Conservation (phyloP, 2,888 invertebrate genomes). For the Quadriops clusia region DNA sequence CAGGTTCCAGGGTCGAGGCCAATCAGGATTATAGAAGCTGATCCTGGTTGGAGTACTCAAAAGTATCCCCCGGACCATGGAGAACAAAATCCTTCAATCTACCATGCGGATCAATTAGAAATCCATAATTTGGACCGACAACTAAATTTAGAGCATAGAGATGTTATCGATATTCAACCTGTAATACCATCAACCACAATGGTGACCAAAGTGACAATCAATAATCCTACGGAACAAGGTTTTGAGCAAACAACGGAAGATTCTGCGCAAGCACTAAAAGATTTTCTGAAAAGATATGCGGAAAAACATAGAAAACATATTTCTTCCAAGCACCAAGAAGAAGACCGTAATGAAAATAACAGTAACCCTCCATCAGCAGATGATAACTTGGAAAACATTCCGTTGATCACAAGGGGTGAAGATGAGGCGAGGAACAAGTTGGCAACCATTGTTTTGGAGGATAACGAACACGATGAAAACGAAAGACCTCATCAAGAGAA, state of each 20-base stretch:
- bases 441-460: not conserved
- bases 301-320: conserved; percentile 35
- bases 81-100: conserved; percentile 22
- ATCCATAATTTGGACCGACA: too few species aligned
- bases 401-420: conserved; percentile 10
- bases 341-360: conserved; percentile 5
- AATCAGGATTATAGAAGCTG: conserved; percentile 46
- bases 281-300: conserved; percentile 48
- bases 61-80: too few species aligned
- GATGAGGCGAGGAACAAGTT: conserved; percentile 3
- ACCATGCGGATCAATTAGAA: too few species aligned
- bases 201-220: too few species aligned
- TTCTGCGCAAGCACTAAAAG: too few species aligned
- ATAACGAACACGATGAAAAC: conserved; percentile 8
- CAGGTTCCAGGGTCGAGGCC: conserved; percentile 45
- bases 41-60: conserved; percentile 26
- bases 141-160: too few species aligned
- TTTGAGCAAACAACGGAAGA: too few species aligned
- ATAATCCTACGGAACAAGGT: too few species aligned
- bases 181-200: too few species aligned
- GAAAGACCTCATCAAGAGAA: conserved; percentile 23
- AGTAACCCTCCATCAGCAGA: not conserved
- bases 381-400: conserved; percentile 4
- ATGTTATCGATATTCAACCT: too few species aligned
- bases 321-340: conserved; percentile 1